These are phyloP conservation scores for Delichon dasypus DNA, from an alignment of 2,797 vertebrate species.

Conservation along the genomic window DNA sequence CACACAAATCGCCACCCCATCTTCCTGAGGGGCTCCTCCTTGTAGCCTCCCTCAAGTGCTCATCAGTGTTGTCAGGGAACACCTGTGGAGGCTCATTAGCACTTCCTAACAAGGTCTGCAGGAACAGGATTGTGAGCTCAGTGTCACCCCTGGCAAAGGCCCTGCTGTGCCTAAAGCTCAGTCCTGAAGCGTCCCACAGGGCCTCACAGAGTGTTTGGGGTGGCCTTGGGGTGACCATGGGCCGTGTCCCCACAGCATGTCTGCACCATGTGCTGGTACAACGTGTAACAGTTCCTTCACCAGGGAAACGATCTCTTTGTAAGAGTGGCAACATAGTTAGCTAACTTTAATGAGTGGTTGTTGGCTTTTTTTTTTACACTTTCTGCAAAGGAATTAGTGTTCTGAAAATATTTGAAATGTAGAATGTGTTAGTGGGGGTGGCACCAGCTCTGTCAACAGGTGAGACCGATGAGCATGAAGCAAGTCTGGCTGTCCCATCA, in stretches of 20 bases:
- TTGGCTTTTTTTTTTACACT: not conserved
- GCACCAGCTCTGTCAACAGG: not conserved
- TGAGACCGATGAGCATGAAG: not conserved
- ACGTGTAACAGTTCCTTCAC: rapidly evolving
- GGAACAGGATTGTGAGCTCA: not conserved
- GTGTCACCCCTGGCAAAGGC: not conserved
- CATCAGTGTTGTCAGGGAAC: rapidly evolving
- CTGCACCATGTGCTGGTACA: rapidly evolving
- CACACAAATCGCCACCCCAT: rapidly evolving
- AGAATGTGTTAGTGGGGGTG: not conserved
- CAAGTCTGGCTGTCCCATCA: not conserved
- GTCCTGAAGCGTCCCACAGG: rapidly evolving
- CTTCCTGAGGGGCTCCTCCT: not conserved
- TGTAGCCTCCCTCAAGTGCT: not conserved
- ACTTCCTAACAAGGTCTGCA: not conserved
- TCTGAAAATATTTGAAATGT: not conserved
- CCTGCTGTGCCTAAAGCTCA: too few species aligned
- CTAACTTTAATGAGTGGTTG: not conserved
- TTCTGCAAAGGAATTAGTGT: not conserved
- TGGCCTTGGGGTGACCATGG: not conserved
- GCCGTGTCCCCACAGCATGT: rapidly evolving
- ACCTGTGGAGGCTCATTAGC: not conserved
- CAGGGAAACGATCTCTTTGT: rapidly evolving
- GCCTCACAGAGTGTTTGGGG: rapidly evolving
- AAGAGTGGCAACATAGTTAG: not conserved